A percentile compares a stretch with the other conserved stretches of the same genome.
These are phyloP conservation scores for Melanchra persicariae DNA, from an alignment of 2,888 invertebrate species.

Conservation along the genomic window DNA sequence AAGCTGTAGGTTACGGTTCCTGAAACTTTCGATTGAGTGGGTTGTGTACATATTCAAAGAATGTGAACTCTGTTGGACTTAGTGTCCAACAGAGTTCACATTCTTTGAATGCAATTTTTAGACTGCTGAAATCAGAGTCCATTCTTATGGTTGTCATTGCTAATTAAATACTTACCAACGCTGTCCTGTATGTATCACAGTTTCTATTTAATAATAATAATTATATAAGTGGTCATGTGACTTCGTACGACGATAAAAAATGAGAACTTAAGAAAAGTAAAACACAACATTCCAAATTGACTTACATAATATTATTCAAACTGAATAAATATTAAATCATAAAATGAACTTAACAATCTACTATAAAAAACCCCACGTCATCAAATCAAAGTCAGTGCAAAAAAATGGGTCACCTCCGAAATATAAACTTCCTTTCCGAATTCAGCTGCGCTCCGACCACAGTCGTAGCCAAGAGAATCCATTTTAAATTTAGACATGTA, in stretches of 20 bases:
- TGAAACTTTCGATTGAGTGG: not conserved
- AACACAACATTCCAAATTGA: no score
- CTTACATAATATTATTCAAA: no score
- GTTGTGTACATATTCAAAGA: not conserved
- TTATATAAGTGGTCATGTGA: no score
- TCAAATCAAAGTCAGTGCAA: not conserved
- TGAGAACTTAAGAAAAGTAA: no score
- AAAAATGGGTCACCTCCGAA: constrained; percentile 26
- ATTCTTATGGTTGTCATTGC: not conserved
- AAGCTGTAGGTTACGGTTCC: not conserved
- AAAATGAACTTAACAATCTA: not conserved
- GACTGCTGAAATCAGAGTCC: not conserved
- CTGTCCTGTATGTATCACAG: no score
- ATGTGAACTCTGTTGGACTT: not conserved
- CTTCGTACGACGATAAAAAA: no score
- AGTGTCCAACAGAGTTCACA: no score
- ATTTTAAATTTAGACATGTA: constrained; percentile 62
- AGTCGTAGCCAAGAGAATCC: constrained; percentile 33
- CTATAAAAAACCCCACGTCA: not conserved
- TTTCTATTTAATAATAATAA: not conserved
- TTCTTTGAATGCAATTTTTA: not conserved
- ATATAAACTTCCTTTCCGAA: constrained; percentile 19
- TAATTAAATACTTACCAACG: not conserved
- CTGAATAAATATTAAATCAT: not conserved
- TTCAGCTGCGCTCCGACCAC: constrained; percentile 21